A percentile compares a stretch with the other conserved stretches of the same genome.
These are phyloP conservation scores for Danio choprae DNA, from an alignment of 2,797 vertebrate species.

Conservation along the genomic window DNA sequence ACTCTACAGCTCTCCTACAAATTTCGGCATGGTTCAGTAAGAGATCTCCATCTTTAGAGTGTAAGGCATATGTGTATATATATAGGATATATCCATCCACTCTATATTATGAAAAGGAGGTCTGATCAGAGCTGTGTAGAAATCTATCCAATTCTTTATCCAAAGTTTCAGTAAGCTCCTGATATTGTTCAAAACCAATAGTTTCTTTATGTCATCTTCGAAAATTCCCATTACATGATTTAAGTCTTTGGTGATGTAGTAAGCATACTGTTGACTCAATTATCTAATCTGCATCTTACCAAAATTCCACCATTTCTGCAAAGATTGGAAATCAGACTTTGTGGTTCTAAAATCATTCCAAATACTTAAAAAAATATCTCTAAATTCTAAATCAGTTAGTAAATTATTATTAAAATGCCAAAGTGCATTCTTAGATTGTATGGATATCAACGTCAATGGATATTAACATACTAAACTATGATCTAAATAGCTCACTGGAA, in stretches of 20 bases:
- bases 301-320: neutral
- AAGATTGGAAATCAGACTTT: neutral
- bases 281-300: neutral
- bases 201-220: neutral
- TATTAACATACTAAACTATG: neutral
- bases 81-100: neutral
- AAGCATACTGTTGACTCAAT: neutral
- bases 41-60: neutral
- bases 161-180: neutral
- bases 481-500: neutral
- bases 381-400: neutral
- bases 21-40: neutral
- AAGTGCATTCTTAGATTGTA: neutral
- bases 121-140: neutral
- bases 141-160: neutral
- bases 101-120: neutral
- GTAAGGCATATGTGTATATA: neutral
- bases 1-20: neutral
- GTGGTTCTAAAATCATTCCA: neutral
- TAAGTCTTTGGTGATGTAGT: neutral
- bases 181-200: neutral
- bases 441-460: neutral
- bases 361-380: no score
- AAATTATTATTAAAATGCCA: neutral
- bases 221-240: neutral